Percentiles rank a stretch among this genome's conserved stretches.
Conservation (phyloP, 2,113 vertebrate genomes). For the Sorex fumeus region DNA sequence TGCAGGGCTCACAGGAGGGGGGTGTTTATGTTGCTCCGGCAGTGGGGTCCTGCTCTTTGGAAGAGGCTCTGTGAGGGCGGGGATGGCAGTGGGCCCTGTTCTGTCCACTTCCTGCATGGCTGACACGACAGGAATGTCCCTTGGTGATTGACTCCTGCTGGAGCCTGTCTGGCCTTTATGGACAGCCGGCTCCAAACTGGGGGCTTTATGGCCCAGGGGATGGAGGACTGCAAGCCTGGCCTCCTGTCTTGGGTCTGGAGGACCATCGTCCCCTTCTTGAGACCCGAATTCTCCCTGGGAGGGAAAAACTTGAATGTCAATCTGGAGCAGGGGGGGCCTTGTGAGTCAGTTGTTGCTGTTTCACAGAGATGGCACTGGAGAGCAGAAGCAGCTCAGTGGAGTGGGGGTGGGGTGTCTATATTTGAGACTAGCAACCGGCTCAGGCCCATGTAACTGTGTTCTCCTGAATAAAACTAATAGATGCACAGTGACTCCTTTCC, state of each 20-base stretch:
- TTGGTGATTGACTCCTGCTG: slow-evolving; percentile 6
- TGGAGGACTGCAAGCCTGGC: not conserved
- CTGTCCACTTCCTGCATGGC: not conserved
- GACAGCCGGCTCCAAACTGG: not conserved
- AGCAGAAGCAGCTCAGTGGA: not conserved
- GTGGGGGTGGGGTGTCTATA: too few relatives aligned
- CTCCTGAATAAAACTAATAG: slow-evolving; percentile 18
- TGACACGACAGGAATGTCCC: not conserved
- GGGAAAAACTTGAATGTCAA: not conserved
- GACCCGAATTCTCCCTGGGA: not conserved
- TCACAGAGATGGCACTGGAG: not conserved
- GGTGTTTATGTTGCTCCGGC: not conserved
- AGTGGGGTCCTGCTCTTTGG: not conserved
- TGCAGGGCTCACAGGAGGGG: not conserved
- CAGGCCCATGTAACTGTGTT: not conserved
- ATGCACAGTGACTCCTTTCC: not conserved
- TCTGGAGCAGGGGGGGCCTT: not conserved
- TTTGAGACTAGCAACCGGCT: not conserved
- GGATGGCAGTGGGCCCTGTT: not conserved
- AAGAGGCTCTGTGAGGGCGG: not conserved
- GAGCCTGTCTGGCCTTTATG: not conserved
- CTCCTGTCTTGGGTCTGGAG: not conserved
- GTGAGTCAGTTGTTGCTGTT: not conserved
- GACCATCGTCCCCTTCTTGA: not conserved
- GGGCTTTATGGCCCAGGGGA: not conserved